phyloP scores from a whole-genome alignment of 2,888 invertebrate species.

The Pocota personata region DNA sequence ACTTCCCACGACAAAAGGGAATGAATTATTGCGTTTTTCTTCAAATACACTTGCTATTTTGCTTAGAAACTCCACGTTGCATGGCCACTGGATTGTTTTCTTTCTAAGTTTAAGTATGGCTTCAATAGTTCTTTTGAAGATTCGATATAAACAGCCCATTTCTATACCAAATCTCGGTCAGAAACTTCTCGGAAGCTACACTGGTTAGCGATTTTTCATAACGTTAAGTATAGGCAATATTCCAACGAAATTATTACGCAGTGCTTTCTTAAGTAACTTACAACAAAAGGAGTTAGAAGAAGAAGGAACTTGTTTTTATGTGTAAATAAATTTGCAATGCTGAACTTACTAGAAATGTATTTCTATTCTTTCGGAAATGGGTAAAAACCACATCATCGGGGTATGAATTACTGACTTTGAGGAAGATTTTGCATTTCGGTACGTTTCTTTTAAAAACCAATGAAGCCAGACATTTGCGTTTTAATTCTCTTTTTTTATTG shows the following conservation, averaged over 20 bases:
- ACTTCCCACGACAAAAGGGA: neutral
- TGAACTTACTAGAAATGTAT: neutral
- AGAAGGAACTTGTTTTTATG: neutral
- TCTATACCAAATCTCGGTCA: too few relatives aligned
- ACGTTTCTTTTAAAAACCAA: neutral
- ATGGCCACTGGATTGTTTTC: too few relatives aligned
- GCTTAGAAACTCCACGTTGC: too few relatives aligned
- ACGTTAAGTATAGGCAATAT: neutral
- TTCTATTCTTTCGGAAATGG: slow-evolving; percentile 4
- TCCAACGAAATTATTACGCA: neutral
- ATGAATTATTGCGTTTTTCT: too few relatives aligned
- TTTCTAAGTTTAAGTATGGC: too few relatives aligned
- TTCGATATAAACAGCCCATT: neutral
- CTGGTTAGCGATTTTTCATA: neutral
- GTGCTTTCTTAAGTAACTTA: too few relatives aligned
- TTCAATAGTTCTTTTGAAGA: too few relatives aligned
- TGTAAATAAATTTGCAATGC: neutral
- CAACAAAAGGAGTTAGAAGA: neutral
- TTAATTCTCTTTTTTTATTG: neutral
- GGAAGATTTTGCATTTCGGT: too few relatives aligned
- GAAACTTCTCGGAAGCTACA: too few relatives aligned
- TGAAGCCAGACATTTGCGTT: neutral
- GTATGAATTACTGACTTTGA: neutral
- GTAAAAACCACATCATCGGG: slow-evolving; percentile 1
- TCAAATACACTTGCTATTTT: neutral